Evolutionary conservation across 2,113 vertebrate species (phyloP), one percentile per base, ranked within the genome.

Genomic region (Chlorodrepanis virens): DNA sequence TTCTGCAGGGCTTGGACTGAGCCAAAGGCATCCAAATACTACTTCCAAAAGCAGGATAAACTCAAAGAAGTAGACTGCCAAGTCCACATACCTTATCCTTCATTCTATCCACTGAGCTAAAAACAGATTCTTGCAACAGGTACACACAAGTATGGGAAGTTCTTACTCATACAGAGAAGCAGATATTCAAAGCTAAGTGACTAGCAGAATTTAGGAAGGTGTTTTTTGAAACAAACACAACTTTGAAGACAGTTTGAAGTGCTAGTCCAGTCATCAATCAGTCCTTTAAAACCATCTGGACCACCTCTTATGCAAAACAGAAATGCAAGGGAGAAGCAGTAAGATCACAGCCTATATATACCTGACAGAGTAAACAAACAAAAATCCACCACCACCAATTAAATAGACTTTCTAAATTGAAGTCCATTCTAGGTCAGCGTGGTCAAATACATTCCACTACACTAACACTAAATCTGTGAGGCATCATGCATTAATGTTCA

Each of bases 1-100:
- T 21, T 89, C 84, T 88, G 74, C 82, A 67, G 77, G 86, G 90
- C 72, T 89, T 89, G 92, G 72, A 86, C 65, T 57, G 80, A 95
- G 90, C 96, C 94, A 96, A 96, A 97, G 83, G 93, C 88, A 95
- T 75, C 92, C 88, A 95, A 90, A 90, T 90, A 93, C 88, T 84
- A 94, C 74, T 92, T 95, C 96, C 92, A 96, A 96, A 94, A 90
- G 88, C 86, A 93, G 83, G 80, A 94, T 94, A 93, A 96, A 95
- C 87, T 84, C 65, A 44, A 77, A 94, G 93, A 33, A 78, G 82
- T 4, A 87, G 65, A 63, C 86, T 94, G 94, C 93, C 93, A 97
- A 93, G 79, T 92, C 74, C 92, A 90, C 93, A 96, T 95, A 97
- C 90, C 84, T 95, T 96, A 90, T 77, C 93, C 85, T 88, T 88